A percentile compares a stretch with the other conserved stretches of the same genome.
These are phyloP conservation scores for Chesias legatella DNA, from an alignment of 2,888 invertebrate species.

Conservation along the genomic window DNA sequence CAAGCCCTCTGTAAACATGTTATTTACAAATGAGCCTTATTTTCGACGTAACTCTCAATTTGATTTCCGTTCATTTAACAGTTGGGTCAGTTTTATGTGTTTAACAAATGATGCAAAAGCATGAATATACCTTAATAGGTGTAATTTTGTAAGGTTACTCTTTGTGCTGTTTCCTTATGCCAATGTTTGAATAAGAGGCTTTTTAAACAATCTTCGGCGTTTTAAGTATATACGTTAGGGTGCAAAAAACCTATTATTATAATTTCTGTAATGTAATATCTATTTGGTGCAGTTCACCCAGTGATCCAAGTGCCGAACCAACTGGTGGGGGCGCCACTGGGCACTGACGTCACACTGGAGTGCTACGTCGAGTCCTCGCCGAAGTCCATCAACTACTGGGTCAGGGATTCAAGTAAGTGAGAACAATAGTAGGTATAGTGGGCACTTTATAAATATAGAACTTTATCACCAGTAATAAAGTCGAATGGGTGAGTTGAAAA, in stretches of 20 bases:
- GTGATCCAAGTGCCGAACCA: conserved; percentile 96
- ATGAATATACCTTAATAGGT: too few relatives aligned
- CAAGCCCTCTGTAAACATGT: conserved; percentile 9
- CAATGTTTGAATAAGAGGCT: too few relatives aligned
- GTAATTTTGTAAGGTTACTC: too few relatives aligned
- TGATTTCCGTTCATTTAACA: conserved; percentile 4
- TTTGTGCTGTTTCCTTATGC: too few relatives aligned
- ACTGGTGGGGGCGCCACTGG: conserved; percentile 92
- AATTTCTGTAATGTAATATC: not conserved
- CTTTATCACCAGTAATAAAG: too few relatives aligned
- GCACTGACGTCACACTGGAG: conserved; percentile 92
- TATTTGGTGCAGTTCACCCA: conserved; percentile 87
- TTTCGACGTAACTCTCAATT: conserved; percentile 4
- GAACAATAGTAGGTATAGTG: too few relatives aligned
- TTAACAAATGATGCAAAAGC: too few relatives aligned
- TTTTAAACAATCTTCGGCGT: too few relatives aligned
- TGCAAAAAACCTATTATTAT: conserved; percentile 12
- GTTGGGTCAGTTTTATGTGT: too few relatives aligned
- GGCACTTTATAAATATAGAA: too few relatives aligned
- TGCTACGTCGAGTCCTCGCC: conserved; percentile 95
- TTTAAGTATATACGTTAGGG: too few relatives aligned
- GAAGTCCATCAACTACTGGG: conserved; percentile 95
- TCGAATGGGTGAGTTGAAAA: too few relatives aligned
- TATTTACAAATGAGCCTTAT: conserved; percentile 14
- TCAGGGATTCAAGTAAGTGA: conserved; percentile 89